Conservation (phyloP, 2,888 invertebrate species). For the Scaptodrosophila latifasciaeformis region DNA sequence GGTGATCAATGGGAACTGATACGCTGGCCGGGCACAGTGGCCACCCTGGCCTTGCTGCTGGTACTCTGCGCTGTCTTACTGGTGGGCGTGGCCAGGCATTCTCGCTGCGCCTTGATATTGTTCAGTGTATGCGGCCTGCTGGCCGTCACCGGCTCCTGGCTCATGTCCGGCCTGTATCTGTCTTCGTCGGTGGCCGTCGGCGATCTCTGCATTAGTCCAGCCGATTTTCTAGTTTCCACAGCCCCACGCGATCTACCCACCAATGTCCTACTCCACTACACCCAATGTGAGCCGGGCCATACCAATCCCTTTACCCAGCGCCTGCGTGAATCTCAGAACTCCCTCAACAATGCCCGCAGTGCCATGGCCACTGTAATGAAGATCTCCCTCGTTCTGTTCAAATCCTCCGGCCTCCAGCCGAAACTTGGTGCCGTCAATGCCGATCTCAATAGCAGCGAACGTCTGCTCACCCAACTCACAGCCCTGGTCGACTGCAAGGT, state of each 20-base stretch:
- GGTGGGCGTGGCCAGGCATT: conserved; percentile 91
- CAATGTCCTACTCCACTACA: conserved; percentile 84
- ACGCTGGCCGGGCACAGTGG: conserved; percentile 93
- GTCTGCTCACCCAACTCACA: conserved; percentile 80
- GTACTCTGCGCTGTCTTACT: conserved; percentile 91
- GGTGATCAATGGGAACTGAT: conserved; percentile 84
- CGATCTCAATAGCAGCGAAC: conserved; percentile 86
- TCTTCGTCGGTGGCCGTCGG: conserved; percentile 89
- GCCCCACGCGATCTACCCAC: conserved; percentile 78
- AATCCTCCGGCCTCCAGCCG: conserved; percentile 80
- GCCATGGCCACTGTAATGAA: conserved; percentile 75
- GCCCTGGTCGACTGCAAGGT: conserved; percentile 88
- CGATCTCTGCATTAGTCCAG: conserved; percentile 90
- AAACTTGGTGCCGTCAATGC: conserved; percentile 85
- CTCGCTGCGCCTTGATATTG: conserved; percentile 90
- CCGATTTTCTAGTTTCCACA: conserved; percentile 84
- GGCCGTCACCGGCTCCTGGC: conserved; percentile 91
- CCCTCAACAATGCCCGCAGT: conserved; percentile 77
- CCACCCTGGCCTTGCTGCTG: conserved; percentile 88
- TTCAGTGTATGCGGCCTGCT: conserved; percentile 91
- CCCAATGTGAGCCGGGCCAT: conserved; percentile 87
- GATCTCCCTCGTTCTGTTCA: conserved; percentile 74
- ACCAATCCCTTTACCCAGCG: conserved; percentile 89
- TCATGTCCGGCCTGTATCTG: conserved; percentile 90
- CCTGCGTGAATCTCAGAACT: conserved; percentile 85